Percentiles rank a stretch among this genome's conserved stretches.
phyloP scores from a whole-genome alignment of 2,113 vertebrate genomes.

The Lethenteron camtschaticum region DNA sequence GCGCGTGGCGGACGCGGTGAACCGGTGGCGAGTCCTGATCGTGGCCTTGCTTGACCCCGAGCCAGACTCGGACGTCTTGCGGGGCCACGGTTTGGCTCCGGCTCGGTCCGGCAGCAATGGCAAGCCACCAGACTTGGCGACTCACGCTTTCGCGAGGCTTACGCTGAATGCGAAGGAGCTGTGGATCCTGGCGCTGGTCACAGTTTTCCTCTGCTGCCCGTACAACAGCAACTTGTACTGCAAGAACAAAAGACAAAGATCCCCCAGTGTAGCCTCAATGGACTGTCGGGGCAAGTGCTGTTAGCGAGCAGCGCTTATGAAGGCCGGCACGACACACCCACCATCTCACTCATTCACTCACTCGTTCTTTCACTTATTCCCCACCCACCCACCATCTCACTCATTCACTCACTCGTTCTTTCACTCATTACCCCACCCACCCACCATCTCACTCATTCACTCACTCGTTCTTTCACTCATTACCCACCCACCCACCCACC shows the following conservation, averaged over 20 bases:
- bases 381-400: constrained; percentile 8
- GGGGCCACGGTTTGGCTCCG: too few species aligned
- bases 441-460: neutral
- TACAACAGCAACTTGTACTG: constrained; percentile 88
- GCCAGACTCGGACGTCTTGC: neutral
- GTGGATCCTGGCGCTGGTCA: constrained; percentile 49
- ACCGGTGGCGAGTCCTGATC: neutral
- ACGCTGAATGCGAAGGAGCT: constrained; percentile 55
- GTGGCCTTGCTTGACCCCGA: too few species aligned
- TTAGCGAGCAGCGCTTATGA: constrained; percentile 26
- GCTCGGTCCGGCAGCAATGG: too few species aligned
- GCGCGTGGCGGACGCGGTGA: neutral
- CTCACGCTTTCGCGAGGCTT: constrained; percentile 15
- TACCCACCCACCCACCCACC: neutral
- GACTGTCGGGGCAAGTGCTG: constrained; percentile 12
- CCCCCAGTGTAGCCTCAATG: neutral
- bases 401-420: constrained; percentile 18
- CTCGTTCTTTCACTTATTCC: constrained; percentile 17
- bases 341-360: constrained; percentile 19
- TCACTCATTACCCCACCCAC: neutral
- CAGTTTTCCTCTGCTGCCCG: constrained; percentile 63
- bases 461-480: neutral
- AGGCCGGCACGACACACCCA: constrained; percentile 28
- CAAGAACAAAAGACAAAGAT: too few species aligned
- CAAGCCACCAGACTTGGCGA: too few species aligned